Conservation (phyloP, 2,113 vertebrate species). For the Centrocercus urophasianus region DNA sequence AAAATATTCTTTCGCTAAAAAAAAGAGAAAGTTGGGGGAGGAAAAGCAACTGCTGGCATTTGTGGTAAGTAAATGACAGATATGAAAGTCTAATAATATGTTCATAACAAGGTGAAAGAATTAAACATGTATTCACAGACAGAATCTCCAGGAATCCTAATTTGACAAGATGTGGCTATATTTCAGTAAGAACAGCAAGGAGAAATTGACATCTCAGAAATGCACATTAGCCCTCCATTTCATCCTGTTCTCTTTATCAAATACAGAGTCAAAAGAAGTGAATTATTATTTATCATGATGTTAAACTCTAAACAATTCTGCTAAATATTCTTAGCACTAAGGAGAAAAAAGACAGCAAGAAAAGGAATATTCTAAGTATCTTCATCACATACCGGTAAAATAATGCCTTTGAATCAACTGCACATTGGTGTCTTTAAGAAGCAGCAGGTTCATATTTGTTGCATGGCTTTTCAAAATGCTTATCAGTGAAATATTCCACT, state of each 20-base stretch:
- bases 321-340: not conserved
- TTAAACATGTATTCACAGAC: not conserved
- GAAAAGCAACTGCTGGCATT: not conserved
- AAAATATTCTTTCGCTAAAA: not conserved
- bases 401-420: not conserved
- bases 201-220: not conserved
- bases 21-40: not conserved
- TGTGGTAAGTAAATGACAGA: not conserved
- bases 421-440: not conserved
- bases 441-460: not conserved
- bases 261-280: not conserved
- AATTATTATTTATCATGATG: not conserved
- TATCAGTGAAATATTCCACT: not conserved
- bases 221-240: not conserved
- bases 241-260: not conserved
- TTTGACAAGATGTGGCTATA: not conserved
- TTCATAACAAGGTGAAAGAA: not conserved
- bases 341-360: rapidly evolving
- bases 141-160: not conserved
- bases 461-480: not conserved
- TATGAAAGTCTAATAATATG: not conserved
- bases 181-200: not conserved
- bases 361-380: not conserved
- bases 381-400: not conserved
- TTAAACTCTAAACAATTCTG: not conserved